These are phyloP conservation scores for Smithornis capensis DNA, from an alignment of 2,113 vertebrate genomes.

Conservation along the genomic window DNA sequence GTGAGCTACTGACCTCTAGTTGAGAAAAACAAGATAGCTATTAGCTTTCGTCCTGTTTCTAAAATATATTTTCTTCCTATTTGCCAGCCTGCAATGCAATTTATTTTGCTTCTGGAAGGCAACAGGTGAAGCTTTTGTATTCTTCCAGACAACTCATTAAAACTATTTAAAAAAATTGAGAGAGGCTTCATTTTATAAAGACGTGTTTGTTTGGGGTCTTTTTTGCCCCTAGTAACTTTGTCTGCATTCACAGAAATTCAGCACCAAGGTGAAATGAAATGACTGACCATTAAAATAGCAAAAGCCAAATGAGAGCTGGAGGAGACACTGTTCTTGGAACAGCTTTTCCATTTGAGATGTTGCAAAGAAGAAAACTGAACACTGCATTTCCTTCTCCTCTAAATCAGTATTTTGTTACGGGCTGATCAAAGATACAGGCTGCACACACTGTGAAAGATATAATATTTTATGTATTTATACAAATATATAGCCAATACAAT, in stretches of 20 bases:
- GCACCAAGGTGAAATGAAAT: neutral
- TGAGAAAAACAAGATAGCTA: slow-evolving; percentile 47
- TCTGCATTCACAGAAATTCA: neutral
- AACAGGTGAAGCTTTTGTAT: neutral
- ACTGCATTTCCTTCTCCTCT: neutral
- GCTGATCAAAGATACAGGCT: neutral
- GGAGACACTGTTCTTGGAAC: neutral
- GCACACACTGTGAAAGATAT: neutral
- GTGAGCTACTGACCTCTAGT: slow-evolving; percentile 58
- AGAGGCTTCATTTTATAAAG: neutral
- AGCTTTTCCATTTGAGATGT: neutral
- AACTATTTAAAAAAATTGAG: neutral
- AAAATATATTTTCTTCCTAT: neutral
- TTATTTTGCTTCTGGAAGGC: neutral
- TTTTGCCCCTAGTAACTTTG: neutral
- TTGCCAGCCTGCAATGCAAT: neutral
- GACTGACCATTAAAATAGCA: neutral
- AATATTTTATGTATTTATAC: neutral
- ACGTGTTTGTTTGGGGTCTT: too few species aligned
- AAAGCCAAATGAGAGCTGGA: neutral
- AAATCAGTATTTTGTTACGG: neutral
- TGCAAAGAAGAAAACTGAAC: neutral
- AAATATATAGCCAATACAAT: neutral
- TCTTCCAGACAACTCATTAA: slow-evolving; percentile 1
- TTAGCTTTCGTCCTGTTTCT: neutral